Percentiles rank a stretch among this genome's conserved stretches.
Conservation (phyloP, 2,113 vertebrate species). For the Vidua macroura region DNA sequence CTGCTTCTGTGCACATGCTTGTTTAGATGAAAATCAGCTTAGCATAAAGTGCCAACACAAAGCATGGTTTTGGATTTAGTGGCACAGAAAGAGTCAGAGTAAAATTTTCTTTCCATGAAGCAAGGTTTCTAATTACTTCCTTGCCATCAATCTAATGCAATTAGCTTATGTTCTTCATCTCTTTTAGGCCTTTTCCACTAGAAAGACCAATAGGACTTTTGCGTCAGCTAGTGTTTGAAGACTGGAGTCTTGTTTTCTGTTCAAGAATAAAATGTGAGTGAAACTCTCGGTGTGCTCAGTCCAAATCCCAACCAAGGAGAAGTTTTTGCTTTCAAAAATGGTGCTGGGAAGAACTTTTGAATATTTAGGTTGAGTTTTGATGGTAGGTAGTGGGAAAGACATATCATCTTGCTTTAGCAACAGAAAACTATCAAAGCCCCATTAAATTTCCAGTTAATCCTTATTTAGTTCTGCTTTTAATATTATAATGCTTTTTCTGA, state of each 20-base stretch:
- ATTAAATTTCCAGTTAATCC: neutral
- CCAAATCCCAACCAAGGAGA: neutral
- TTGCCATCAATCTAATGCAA: neutral
- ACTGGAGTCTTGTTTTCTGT: neutral
- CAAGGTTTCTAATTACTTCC: neutral
- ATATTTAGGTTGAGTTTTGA: neutral
- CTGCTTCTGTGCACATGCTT: neutral
- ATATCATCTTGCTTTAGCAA: neutral
- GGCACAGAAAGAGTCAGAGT: neutral
- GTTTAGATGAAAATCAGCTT: slow-evolving; percentile 5
- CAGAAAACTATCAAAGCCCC: neutral
- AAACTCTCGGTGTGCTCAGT: neutral
- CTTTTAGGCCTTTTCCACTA: neutral
- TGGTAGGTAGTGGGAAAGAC: neutral
- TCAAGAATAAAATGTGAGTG: neutral
- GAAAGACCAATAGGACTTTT: neutral
- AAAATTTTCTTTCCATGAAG: neutral
- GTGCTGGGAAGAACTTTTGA: neutral
- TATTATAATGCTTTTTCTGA: neutral
- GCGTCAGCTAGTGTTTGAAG: neutral
- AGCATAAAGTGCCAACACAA: neutral
- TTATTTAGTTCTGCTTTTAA: neutral
- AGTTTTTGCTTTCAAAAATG: neutral
- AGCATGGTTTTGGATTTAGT: neutral
- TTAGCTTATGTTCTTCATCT: neutral